Evolutionary conservation across 2,888 invertebrate genomes (phyloP).

Genomic region (Leptogaster cylindrica): DNA sequence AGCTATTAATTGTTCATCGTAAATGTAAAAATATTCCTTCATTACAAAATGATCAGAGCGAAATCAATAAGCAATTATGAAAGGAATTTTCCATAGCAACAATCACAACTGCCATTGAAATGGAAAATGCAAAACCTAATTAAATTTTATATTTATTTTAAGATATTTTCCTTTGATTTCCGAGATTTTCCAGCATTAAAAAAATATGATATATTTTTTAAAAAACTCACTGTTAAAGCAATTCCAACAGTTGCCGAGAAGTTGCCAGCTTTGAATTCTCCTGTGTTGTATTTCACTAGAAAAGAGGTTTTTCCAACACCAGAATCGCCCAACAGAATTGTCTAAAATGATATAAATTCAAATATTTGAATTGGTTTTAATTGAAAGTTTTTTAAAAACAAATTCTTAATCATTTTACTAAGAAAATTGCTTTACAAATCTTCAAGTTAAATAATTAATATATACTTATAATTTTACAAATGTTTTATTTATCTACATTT

Average conservation of each 20-base stretch:
- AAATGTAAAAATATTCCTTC: too few species aligned
- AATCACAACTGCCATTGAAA: not conserved
- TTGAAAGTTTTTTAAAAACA: not conserved
- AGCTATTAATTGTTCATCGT: too few species aligned
- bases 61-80: too few species aligned
- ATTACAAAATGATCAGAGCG: too few species aligned
- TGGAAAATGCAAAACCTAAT: not conserved
- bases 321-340: slow-evolving; percentile 91
- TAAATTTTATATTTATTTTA: too few species aligned
- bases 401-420: too few species aligned
- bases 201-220: not conserved
- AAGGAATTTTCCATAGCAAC: too few species aligned
- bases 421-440: not conserved
- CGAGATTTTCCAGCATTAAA: too few species aligned
- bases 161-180: too few species aligned
- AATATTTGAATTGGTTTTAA: not conserved
- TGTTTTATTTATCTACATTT: not conserved
- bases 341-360: slow-evolving; percentile 72
- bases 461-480: not conserved
- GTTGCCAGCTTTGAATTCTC: slow-evolving; percentile 86
- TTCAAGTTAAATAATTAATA: not conserved
- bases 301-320: slow-evolving; percentile 93
- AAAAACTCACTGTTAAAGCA: slow-evolving; percentile 85
- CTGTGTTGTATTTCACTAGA: slow-evolving; percentile 91
- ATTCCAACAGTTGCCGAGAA: slow-evolving; percentile 95